Base-by-base conservation (phyloP, 2,888 invertebrate genomes). In the Ochlodes sylvanus region DNA sequence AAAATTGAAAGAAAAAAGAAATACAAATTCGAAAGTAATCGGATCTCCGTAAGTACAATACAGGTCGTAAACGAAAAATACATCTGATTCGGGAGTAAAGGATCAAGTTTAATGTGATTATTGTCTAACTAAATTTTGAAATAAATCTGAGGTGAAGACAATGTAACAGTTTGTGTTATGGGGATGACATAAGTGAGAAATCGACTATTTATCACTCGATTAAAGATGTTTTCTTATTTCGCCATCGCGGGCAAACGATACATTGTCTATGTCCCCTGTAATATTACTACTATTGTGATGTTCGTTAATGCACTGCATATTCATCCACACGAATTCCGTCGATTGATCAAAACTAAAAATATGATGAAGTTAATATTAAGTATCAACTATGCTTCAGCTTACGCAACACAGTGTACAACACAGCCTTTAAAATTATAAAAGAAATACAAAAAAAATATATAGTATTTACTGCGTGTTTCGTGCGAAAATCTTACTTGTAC, bases 401-500 rank as follows among this genome's bases (percentile, higher is more conserved):
- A 76, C 75, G 74, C 66, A 75, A 74, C 70, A 72, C 66, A 55
- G 62, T 68, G 67, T 68, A 68, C 67, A 68, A 68, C 74, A 75
- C 72, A 78, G 75, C 75, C 77, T 71, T 74, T 74, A 72, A 72
- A 74, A 82, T 77, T 76, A 76, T 78, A 74, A 69, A 71, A 73
- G 63, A 66, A 67, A 76, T 77, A 75, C n/a, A n/a, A n/a, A n/a
- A n/a, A 63, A 70, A 73, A 72, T 66, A 68, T 70, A 76, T 66
- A 66, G 70, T 71, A 70, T 74, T 75, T 76, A 73, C 82, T 83
- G 75, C 74, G 79, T 82, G 80, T 83, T 76, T 81, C 79, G 80
- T 83, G 83, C 78, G 81, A 85, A 86, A 84, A 83, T 84, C 81
- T 76, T 82, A 83, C 81, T 79, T 73, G 75, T 75, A 75, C 75